Evolutionary conservation across 2,888 invertebrate genomes (phyloP).

Genomic region (Halictus ligatus): DNA sequence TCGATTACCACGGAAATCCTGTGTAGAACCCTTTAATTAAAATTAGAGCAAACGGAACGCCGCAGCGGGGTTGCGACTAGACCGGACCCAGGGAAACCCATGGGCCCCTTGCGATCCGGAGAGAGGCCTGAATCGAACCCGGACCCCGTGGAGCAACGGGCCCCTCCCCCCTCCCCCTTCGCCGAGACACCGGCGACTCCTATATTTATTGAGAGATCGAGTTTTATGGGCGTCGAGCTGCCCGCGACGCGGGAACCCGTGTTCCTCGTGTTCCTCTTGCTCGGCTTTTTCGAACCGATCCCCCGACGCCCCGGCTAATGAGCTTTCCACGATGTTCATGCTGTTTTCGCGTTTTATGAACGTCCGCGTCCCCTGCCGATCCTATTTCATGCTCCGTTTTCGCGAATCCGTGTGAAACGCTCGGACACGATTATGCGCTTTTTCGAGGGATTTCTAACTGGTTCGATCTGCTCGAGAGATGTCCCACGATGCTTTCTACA

Average conservation of each 20-base stretch:
- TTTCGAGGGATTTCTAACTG: not conserved
- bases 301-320: conserved; percentile 3
- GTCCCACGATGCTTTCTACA: no score
- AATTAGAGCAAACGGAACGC: conserved; percentile 78
- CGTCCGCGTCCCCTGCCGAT: not conserved
- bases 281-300: not conserved
- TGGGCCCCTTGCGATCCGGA: conserved; percentile 21
- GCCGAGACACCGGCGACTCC: conserved; percentile 43
- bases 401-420: not conserved
- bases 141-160: conserved; percentile 62
- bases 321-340: not conserved
- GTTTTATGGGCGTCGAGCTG: conserved; percentile 60
- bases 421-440: no score
- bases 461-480: no score
- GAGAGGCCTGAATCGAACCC: conserved; percentile 68
- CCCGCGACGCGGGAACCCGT: conserved; percentile 17
- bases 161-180: conserved; percentile 22
- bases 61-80: conserved; percentile 76
- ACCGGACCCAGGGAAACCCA: conserved; percentile 66
- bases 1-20: conserved; percentile 72
- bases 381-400: not conserved
- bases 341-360: not conserved
- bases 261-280: conserved; percentile 9
- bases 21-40: conserved; percentile 77
- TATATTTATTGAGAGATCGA: conserved; percentile 70